Conservation (phyloP, 2,797 vertebrate species). For the Dendrocincla fuliginosa region DNA sequence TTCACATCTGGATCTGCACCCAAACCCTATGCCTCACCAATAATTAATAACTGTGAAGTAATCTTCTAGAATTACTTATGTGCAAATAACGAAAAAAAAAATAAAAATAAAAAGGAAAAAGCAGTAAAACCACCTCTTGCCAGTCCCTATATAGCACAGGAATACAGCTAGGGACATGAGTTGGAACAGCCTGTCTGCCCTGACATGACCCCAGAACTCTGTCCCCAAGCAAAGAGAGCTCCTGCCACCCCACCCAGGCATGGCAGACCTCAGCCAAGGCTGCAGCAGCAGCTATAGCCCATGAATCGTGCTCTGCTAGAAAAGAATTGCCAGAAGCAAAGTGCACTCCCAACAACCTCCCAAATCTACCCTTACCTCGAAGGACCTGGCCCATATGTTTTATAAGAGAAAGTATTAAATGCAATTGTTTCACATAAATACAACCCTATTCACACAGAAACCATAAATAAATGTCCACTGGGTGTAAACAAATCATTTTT, state of each 20-base stretch:
- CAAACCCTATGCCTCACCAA: neutral
- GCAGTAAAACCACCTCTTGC: neutral
- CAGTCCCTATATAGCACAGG: neutral
- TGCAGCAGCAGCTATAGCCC: neutral
- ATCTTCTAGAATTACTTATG: neutral
- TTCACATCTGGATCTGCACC: neutral
- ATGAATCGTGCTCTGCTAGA: accelerated
- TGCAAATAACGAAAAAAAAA: neutral
- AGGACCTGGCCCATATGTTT: neutral
- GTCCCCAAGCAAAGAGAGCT: neutral
- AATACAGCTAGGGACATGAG: neutral
- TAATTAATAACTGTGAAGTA: neutral
- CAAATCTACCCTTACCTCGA: neutral
- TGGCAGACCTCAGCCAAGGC: neutral
- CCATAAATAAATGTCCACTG: neutral
- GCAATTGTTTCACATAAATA: neutral
- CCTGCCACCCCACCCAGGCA: neutral
- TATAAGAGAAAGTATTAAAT: neutral
- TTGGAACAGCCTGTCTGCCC: neutral
- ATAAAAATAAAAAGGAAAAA: neutral
- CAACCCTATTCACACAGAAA: neutral
- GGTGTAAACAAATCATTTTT: neutral
- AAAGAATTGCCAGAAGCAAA: neutral
- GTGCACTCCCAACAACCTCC: neutral
- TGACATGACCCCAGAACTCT: neutral